Base-by-base conservation (phyloP, 2,888 invertebrate genomes). In the Ennomos erosarius region DNA sequence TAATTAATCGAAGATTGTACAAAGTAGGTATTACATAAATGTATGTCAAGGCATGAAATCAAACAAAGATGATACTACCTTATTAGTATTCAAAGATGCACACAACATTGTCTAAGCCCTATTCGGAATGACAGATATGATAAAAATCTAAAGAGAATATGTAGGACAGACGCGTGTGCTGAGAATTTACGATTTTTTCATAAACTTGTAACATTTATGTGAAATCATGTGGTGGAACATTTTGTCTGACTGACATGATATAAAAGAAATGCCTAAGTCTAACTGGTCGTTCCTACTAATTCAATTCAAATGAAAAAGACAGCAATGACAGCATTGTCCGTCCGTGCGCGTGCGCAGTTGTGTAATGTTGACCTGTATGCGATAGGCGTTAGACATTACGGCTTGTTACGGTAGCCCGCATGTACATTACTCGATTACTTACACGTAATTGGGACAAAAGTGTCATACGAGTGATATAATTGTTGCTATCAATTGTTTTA, bases 21-120 rank as follows among this genome's bases (percentile, higher is more conserved):
- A 16, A 16, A n/a, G 11, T 11, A 40, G n/a, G 8, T n/a, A 9
- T 8, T 26, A 16, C n/a, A 34, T 4, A 26, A 26, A 26, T 26
- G 5, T 26, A 40, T 51, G 46, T 42, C 46, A 57, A 57, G 50
- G 57, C n/a, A 45, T 16, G n/a, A 10, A 36, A 51, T 56, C 46
- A 47, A 49, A 39, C 38, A 52, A n/a, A 47, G 56, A 49, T 39
- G 51, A 42, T 37, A 38, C 40, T 46, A 16, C 39, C 26, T 42
- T 5, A 35, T 59, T 59, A 50, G 46, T 59, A 59, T 59, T 46
- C 59, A 1, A 10, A 1, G 10, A 33, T 9, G 40, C 36, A 26
- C 34, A 33, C 49, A 13, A 55, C 55, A 59, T 59, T 59, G 59
- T 59, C 55, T 59, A 35, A 47, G 46, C 59, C 59, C 54, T 51